These are phyloP conservation scores for Zoanthus sansibaricus DNA, from an alignment of 92 coral and sea anemone genomes.

Conservation along the genomic window DNA sequence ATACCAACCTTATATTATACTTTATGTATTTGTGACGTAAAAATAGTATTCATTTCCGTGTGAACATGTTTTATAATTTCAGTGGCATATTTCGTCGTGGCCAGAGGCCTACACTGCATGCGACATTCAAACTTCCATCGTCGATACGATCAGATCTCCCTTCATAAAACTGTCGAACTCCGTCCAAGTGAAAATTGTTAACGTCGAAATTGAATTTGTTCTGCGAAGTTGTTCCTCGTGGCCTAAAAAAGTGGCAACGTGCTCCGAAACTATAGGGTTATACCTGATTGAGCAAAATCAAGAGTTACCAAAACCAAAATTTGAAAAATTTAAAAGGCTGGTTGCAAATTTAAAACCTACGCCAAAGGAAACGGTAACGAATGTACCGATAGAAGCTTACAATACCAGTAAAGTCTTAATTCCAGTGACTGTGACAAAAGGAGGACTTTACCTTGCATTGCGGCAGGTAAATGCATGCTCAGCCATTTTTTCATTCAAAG, in stretches of 20 bases:
- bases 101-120: constrained; percentile 14
- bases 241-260: background rate
- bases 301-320: background rate
- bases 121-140: background rate
- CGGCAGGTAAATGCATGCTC: constrained; percentile 19
- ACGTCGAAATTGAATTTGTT: constrained; percentile 5
- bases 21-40: no score
- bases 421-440: background rate
- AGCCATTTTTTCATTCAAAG: constrained; percentile 32
- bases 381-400: background rate
- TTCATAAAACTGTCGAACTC: constrained; percentile 8
- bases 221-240: constrained; percentile 15
- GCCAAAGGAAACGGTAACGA: constrained; percentile 11
- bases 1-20: background rate
- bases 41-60: background rate
- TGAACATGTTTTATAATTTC: background rate
- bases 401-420: background rate
- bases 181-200: background rate
- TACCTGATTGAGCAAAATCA: constrained; percentile 11
- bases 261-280: constrained; percentile 3
- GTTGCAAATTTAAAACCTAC: constrained; percentile 20
- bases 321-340: background rate
- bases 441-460: constrained; percentile 25
- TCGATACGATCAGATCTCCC: constrained; percentile 1
- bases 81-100: background rate